Conservation (phyloP, 2,888 invertebrate genomes). For the Leucoptera coffeella region DNA sequence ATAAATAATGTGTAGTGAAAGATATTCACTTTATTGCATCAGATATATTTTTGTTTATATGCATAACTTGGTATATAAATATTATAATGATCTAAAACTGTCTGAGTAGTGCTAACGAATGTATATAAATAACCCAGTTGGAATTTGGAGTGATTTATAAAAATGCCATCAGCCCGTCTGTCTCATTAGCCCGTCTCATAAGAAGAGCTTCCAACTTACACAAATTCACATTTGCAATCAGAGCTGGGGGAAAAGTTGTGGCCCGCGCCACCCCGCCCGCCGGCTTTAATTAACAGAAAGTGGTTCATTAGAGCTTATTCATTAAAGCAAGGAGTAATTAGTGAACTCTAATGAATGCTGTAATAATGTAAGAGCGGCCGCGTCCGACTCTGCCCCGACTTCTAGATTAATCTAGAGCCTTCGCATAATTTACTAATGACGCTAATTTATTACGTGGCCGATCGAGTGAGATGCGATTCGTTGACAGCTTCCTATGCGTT, state of each 20-base stretch:
- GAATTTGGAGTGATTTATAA: too few species aligned
- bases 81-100: too few species aligned
- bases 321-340: slow-evolving; percentile 87
- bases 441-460: slow-evolving; percentile 40
- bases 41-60: too few species aligned
- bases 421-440: slow-evolving; percentile 46
- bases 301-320: slow-evolving; percentile 88
- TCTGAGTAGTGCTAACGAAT: too few species aligned
- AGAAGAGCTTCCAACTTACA: slow-evolving; percentile 46
- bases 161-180: slow-evolving; percentile 12
- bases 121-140: too few species aligned
- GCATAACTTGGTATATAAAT: too few species aligned
- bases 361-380: slow-evolving; percentile 66
- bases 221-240: slow-evolving; percentile 56
- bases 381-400: slow-evolving; percentile 44
- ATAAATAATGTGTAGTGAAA: too few species aligned
- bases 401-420: slow-evolving; percentile 50
- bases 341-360: slow-evolving; percentile 81
- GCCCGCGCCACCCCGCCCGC: slow-evolving; percentile 21
- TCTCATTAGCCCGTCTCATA: slow-evolving; percentile 50
- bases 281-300: slow-evolving; percentile 86
- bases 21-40: too few species aligned
- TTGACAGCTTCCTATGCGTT: too few species aligned
- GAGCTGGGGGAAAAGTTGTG: slow-evolving; percentile 45
- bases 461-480: too few species aligned